These are phyloP conservation scores for Amblyjoppa proteus DNA, from an alignment of 2,888 invertebrate genomes.

Conservation along the genomic window DNA sequence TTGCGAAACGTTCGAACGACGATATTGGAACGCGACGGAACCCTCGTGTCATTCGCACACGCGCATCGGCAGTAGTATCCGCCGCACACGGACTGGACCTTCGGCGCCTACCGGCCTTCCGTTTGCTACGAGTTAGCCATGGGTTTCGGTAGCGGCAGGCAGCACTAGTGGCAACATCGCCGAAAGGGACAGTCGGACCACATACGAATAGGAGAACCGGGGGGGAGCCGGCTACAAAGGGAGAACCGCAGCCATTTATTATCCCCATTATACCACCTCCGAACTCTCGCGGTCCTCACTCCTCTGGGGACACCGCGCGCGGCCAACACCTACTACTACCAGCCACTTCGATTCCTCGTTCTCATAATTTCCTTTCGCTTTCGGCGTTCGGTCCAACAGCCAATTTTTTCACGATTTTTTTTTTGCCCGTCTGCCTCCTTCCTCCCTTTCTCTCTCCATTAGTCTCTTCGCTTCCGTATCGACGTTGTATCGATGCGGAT, in stretches of 20 bases:
- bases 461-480: constrained; percentile 40
- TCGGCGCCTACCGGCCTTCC: not conserved
- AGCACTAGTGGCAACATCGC: constrained; percentile 17
- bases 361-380: constrained; percentile 69
- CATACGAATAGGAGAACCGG: constrained; percentile 51
- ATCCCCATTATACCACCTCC: constrained; percentile 77
- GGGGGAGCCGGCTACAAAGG: constrained; percentile 66
- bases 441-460: constrained; percentile 3
- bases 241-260: constrained; percentile 76
- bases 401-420: constrained; percentile 40
- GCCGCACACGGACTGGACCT: constrained; percentile 25
- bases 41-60: constrained; percentile 20
- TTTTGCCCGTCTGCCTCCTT: constrained; percentile 1
- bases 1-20: constrained; percentile 67
- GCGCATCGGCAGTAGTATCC: constrained; percentile 7
- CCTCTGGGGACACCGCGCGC: constrained; percentile 66
- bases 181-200: constrained; percentile 35
- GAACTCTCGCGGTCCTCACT: constrained; percentile 71
- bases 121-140: constrained; percentile 14
- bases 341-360: constrained; percentile 52
- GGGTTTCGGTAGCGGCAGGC: not conserved
- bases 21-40: constrained; percentile 15
- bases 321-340: constrained; percentile 59
- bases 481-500: constrained; percentile 41
- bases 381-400: constrained; percentile 61